Percentiles rank a stretch among this genome's conserved stretches.
phyloP scores from a whole-genome alignment of 2,797 vertebrate species.

The Coregonus sp. region DNA sequence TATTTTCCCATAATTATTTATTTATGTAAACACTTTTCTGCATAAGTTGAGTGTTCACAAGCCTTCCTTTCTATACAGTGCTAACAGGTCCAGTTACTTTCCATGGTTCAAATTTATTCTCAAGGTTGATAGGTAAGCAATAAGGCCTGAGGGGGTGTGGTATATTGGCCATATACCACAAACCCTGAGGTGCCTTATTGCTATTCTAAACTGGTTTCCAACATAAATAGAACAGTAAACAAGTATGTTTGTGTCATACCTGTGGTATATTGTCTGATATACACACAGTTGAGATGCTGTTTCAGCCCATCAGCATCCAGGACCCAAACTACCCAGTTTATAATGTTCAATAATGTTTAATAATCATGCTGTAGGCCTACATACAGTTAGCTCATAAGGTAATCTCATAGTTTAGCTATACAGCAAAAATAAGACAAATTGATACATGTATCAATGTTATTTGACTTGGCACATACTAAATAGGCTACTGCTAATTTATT shows the following conservation, averaged over 20 bases:
- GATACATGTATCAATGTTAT: not conserved
- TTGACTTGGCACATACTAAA: not conserved
- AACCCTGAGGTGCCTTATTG: no score
- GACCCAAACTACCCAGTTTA: not conserved
- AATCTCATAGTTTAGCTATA: not conserved
- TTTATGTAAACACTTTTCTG: constrained; percentile 81
- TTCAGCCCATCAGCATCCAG: no score
- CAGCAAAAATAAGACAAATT: not conserved
- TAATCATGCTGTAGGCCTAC: not conserved
- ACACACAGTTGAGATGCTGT: no score
- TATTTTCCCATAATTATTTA: constrained; percentile 86
- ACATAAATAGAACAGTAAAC: no score
- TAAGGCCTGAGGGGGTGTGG: no score
- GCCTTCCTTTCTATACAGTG: constrained; percentile 78
- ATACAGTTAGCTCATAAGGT: not conserved
- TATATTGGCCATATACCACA: no score
- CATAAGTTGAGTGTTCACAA: constrained; percentile 75
- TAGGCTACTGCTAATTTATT: not conserved
- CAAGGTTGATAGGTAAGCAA: no score
- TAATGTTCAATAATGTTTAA: not conserved
- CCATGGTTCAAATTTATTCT: not conserved
- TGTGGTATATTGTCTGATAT: no score
- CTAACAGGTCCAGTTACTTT: constrained; percentile 30
- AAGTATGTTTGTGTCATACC: no score
- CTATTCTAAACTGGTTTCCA: no score